phyloP scores from a whole-genome alignment of 2,113 vertebrate genomes.

The Sylvia atricapilla region DNA sequence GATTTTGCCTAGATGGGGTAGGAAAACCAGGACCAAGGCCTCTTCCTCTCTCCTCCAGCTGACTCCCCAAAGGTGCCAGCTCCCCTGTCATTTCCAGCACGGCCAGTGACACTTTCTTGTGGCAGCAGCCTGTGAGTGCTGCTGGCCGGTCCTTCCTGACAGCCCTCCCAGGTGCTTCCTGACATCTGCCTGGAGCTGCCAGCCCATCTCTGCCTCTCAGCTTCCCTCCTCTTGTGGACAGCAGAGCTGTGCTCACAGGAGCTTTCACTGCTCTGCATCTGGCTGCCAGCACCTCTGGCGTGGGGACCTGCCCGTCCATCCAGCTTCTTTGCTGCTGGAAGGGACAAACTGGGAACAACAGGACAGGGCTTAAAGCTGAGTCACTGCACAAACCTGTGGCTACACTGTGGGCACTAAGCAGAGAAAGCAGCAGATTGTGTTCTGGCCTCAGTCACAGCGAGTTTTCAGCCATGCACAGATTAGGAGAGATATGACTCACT shows the following conservation, averaged over 20 bases:
- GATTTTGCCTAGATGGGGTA: neutral
- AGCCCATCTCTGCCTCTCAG: neutral
- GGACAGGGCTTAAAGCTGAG: neutral
- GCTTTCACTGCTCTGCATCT: neutral
- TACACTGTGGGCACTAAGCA: neutral
- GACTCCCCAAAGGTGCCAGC: neutral
- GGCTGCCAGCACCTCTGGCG: neutral
- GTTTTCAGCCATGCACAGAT: neutral
- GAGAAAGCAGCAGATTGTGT: neutral
- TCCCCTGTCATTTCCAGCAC: neutral
- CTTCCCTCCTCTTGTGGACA: neutral
- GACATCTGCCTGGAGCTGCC: slow-evolving; percentile 22
- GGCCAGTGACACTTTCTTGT: neutral
- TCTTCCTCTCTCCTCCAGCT: neutral
- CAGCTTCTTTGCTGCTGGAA: neutral
- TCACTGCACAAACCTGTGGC: neutral
- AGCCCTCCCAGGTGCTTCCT: slow-evolving; percentile 59
- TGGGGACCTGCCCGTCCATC: neutral
- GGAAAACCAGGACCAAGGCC: neutral
- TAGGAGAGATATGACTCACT: slow-evolving; percentile 19
- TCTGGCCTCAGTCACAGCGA: neutral
- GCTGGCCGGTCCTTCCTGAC: neutral
- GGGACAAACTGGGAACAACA: neutral
- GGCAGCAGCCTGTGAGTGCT: neutral
- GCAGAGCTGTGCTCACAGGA: neutral